phyloP scores from a whole-genome alignment of 2,797 vertebrate genomes.

The Ambastaia sidthimunki region DNA sequence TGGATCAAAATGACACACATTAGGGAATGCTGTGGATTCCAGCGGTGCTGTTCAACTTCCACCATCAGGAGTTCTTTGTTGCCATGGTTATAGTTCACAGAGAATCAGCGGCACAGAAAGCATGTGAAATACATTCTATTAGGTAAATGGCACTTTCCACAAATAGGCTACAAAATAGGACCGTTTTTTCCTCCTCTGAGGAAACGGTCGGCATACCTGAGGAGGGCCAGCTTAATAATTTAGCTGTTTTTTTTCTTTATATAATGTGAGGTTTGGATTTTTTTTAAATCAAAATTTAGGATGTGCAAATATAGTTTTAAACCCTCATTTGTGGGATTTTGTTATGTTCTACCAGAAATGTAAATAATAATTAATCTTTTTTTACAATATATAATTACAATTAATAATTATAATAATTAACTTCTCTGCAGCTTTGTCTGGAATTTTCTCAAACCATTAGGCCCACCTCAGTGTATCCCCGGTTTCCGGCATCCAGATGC shows the following conservation, averaged over 20 bases:
- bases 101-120: conserved; percentile 17
- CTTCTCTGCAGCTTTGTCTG: neutral
- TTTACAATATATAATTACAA: too few species aligned
- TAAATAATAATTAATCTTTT: too few species aligned
- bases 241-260: neutral
- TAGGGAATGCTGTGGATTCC: conserved; percentile 47
- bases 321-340: too few species aligned
- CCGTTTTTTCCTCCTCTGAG: neutral
- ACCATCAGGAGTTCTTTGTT: conserved; percentile 43
- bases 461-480: conserved; percentile 19
- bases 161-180: neutral
- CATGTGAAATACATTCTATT: conserved; percentile 7
- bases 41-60: conserved; percentile 35
- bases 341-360: too few species aligned
- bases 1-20: conserved; percentile 47
- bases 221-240: neutral
- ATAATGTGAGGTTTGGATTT: too few species aligned
- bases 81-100: conserved; percentile 39
- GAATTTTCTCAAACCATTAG: neutral
- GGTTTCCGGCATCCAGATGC: conserved; percentile 23
- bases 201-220: neutral
- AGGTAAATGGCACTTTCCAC: conserved; percentile 11
- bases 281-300: too few species aligned
- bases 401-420: too few species aligned
- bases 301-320: too few species aligned